Conservation (phyloP, 1,140 invertebrate genomes). For the Brachionus plicatilis region DNA sequence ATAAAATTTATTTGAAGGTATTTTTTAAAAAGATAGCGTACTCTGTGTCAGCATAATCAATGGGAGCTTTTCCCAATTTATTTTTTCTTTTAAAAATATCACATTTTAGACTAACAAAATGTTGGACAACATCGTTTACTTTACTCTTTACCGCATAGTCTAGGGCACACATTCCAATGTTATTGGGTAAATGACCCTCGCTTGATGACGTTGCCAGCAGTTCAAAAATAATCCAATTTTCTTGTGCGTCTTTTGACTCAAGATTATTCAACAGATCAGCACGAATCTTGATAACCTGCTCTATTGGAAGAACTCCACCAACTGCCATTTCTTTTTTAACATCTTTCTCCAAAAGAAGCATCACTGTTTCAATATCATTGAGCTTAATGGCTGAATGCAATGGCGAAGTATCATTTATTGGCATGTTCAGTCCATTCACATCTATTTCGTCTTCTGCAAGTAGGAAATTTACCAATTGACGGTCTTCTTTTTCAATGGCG, state of each 20-base stretch:
- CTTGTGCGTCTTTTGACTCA: neutral
- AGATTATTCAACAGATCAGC: neutral
- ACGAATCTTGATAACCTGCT: neutral
- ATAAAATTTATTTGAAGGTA: neutral
- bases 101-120: constrained; percentile 5
- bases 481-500: neutral
- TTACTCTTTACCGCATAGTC: constrained; percentile 19
- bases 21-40: neutral
- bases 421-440: neutral
- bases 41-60: constrained; percentile 9
- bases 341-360: constrained; percentile 2
- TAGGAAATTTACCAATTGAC: constrained; percentile 17
- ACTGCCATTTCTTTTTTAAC: neutral
- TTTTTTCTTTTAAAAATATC: constrained; percentile 20
- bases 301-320: neutral
- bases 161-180: neutral
- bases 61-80: neutral
- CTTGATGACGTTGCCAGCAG: neutral
- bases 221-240: constrained; percentile 13
- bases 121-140: neutral
- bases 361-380: constrained; percentile 20
- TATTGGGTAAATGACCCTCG: neutral
- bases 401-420: neutral
- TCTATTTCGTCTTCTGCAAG: neutral
- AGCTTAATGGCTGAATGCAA: neutral